Base-by-base conservation (phyloP, 2,113 vertebrate genomes). In the Eidolon helvum region DNA sequence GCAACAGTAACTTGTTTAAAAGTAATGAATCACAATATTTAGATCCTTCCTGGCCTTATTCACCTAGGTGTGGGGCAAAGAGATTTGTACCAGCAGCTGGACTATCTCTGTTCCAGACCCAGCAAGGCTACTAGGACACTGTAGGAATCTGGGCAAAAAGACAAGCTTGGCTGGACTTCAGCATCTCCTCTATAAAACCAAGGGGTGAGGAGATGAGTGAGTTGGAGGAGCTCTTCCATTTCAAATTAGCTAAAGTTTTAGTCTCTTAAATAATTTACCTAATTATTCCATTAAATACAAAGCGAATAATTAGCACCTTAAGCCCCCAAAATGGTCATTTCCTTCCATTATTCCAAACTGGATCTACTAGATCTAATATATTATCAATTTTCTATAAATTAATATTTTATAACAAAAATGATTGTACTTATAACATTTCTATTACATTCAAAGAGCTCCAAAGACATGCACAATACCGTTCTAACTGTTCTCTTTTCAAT, bases 11-110 rank as follows among this genome's bases (percentile, higher is more conserved):
- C 55, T 87, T 75, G 53, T 75, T 93, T 83, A 68, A 95, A 97
- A 96, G 48, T 96, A 87, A 96, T 93, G 87, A 97, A 50, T 95
- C 96, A 96, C 45, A 43, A 80, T 22, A 90, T 21, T 55, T 43
- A 59, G 24, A 88, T 95, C 91, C 85, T 96, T 97, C 92, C 94
- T 91, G 87, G 55, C 7, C 84, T 94, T 90, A 61, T n/a, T 94
- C 80, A 93, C 35, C 33, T 28, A 83, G 24, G 69, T 79, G 26
- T 28, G 3, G 28, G 28, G 45, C 21, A 88, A 59, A 88, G 55
- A 79, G 22, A 7, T 28, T 16, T 69, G 9, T 61, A 38, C 7
- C 19, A 15, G 63, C 22, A 91, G 43, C 33, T 26, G 53, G 48
- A 57, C 57, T 24, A 7, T 45, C 43, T 61, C 10, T 63, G 50